A percentile compares a stretch with the other conserved stretches of the same genome.
Conservation (phyloP, 2,113 vertebrate genomes). For the Rallus limicola region DNA sequence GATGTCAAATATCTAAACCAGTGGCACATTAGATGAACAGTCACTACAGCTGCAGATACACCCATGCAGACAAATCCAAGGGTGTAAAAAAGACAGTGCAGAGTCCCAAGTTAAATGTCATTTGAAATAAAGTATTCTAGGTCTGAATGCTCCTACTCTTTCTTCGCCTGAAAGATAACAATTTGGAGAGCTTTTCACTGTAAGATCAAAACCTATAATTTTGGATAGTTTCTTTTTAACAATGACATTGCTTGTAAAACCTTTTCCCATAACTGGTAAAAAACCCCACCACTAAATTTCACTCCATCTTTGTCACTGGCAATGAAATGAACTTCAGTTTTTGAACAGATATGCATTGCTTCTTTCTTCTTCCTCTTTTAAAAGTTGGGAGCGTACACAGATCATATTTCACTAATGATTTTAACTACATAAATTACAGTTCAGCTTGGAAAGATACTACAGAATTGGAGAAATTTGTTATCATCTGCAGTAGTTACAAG, state of each 20-base stretch:
- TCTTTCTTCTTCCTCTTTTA: not conserved
- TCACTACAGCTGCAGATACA: not conserved
- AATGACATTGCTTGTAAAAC: not conserved
- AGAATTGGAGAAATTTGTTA: not conserved
- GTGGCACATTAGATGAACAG: not conserved
- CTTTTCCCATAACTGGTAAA: not conserved
- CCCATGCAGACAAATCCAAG: not conserved
- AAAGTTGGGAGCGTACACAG: not conserved
- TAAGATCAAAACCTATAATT: not conserved
- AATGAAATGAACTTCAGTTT: not conserved
- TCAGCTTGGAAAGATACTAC: not conserved
- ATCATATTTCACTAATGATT: not conserved
- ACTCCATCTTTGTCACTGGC: not conserved
- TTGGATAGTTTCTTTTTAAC: not conserved
- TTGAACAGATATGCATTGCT: not conserved
- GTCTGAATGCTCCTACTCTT: not conserved
- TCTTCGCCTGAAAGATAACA: not conserved
- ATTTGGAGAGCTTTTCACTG: not conserved
- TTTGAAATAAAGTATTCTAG: not conserved
- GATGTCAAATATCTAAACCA: not conserved
- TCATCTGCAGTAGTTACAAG: not conserved
- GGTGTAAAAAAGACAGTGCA: not conserved
- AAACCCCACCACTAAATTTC: not conserved
- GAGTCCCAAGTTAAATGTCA: not conserved
- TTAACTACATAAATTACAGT: not conserved